Evolutionary conservation across 2,113 vertebrate species (phyloP).

Genomic region (Alexandromys fortis): DNA sequence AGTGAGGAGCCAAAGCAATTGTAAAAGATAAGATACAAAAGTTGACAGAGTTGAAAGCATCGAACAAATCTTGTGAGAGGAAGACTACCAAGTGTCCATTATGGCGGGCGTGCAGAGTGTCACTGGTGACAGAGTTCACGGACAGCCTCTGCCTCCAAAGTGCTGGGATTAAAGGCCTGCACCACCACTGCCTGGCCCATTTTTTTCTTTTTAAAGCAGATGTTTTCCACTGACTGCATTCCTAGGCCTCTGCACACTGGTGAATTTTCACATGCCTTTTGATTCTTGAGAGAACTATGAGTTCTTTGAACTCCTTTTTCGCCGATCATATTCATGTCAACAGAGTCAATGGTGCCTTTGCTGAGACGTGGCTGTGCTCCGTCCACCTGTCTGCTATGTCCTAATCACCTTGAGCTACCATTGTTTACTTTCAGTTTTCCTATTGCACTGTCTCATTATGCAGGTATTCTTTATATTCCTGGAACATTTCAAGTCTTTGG

Average conservation of each 20-base stretch:
- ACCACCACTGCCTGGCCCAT: too few species aligned
- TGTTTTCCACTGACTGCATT: not conserved
- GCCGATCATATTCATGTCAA: not conserved
- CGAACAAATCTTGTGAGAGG: not conserved
- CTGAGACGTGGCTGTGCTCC: not conserved
- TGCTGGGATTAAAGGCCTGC: too few species aligned
- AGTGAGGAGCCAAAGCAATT: not conserved
- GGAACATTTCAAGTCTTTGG: not conserved
- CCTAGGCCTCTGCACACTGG: not conserved
- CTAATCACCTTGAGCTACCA: not conserved
- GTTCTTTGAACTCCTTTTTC: not conserved
- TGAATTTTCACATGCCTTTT: not conserved
- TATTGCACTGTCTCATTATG: not conserved
- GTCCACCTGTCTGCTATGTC: not conserved
- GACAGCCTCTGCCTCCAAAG: too few species aligned
- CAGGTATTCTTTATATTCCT: not conserved
- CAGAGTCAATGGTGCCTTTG: not conserved
- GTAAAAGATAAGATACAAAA: not conserved
- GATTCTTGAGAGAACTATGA: not conserved
- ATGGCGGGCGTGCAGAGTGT: not conserved
- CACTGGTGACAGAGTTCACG: too few species aligned
- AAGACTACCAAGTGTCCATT: rapidly evolving
- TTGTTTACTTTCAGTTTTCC: not conserved
- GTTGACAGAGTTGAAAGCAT: not conserved
- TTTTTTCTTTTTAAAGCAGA: not conserved